Base-by-base conservation (phyloP, 2,888 invertebrate genomes). In the Lamproptera curius region DNA sequence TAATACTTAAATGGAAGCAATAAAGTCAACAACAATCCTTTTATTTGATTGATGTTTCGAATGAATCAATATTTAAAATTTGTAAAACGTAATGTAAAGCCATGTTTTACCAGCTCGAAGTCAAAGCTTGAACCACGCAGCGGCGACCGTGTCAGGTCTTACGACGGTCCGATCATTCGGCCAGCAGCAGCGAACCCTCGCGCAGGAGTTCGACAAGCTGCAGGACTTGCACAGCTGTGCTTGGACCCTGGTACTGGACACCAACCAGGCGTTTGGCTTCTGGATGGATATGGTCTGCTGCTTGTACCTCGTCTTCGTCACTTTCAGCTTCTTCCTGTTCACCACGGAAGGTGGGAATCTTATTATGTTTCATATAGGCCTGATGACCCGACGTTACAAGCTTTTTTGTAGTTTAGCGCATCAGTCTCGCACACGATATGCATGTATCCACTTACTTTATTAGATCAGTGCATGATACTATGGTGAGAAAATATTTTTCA, bases 51-150 rank as follows among this genome's bases (percentile, higher is more conserved):
- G n/a, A n/a, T n/a, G n/a, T n/a, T n/a, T n/a, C n/a, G n/a, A n/a
- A n/a, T n/a, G n/a, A n/a, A n/a, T n/a, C n/a, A n/a, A n/a, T n/a
- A n/a, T n/a, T n/a, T n/a, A n/a, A n/a, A n/a, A n/a, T n/a, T n/a
- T n/a, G n/a, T n/a, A n/a, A n/a, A n/a, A n/a, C n/a, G n/a, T n/a
- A n/a, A n/a, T n/a, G n/a, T n/a, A n/a, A n/a, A n/a, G n/a, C n/a
- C n/a, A n/a, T n/a, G n/a, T n/a, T n/a, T n/a, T n/a, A n/a, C n/a
- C 69, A 95, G 95, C 94, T 23, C 91, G 95, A 43, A 95, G 95
- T 61, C 96, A 96, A 10, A 93, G 97, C 0, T 93, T 96, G 63
- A 92, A 93, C 43, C 96, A 97, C 71, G 80, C 96, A 13, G 93
- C 92, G 52, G 93, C 95, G 0, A 93, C 95, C 0, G 88, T 97